phyloP scores from a whole-genome alignment of 2,113 vertebrate genomes.

The Gavialis gangeticus region DNA sequence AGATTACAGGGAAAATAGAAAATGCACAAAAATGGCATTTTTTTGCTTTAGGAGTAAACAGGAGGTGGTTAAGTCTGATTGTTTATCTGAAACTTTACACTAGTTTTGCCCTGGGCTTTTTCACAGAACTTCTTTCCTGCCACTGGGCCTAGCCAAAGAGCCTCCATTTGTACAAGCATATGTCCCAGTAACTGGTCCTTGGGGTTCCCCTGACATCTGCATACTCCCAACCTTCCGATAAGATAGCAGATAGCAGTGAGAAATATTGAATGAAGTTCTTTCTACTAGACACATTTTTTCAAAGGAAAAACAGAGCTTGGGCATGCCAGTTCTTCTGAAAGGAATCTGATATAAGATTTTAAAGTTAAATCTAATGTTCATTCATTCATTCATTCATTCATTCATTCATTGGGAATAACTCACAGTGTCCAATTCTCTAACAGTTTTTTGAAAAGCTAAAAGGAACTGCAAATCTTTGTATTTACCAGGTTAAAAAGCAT shows the following conservation, averaged over 20 bases:
- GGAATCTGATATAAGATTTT: background rate
- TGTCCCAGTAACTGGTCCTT: background rate
- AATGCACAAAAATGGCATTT: conserved; percentile 40
- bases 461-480: conserved; percentile 42
- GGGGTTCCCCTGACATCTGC: conserved; percentile 18
- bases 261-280: background rate
- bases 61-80: conserved; percentile 79
- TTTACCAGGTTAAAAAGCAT: background rate
- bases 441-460: conserved; percentile 36
- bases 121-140: conserved; percentile 60
- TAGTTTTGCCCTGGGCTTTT: conserved; percentile 73
- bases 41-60: conserved; percentile 82
- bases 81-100: conserved; percentile 83
- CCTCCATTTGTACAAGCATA: conserved; percentile 11
- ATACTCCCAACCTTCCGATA: background rate
- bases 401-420: background rate
- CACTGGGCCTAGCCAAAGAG: background rate
- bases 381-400: background rate
- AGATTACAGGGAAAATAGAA: conserved; percentile 67
- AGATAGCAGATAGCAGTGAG: background rate
- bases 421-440: background rate
- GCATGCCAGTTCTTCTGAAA: background rate
- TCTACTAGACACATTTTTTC: background rate
- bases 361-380: background rate
- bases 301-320: background rate